Conservation (phyloP, 1,140 invertebrate species). For the Campoletis sonorensis region DNA sequence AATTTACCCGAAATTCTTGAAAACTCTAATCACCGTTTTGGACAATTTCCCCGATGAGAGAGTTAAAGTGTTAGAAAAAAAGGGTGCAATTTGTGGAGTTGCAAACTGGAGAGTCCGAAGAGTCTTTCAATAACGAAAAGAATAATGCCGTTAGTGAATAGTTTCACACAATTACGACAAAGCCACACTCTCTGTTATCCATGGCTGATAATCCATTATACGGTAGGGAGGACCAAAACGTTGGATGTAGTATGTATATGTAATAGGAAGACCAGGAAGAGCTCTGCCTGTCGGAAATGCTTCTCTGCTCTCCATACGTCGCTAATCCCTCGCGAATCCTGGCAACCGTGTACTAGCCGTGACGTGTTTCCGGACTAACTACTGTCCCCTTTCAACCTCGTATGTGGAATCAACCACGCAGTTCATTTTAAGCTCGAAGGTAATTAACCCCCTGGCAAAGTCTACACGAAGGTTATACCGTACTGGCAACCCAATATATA, state of each 20-base stretch:
- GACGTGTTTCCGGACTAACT: conserved; percentile 35
- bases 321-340: conserved; percentile 40
- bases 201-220: conserved; percentile 64
- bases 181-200: conserved; percentile 64
- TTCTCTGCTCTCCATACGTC: conserved; percentile 8
- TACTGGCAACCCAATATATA: not conserved
- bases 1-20: too few relatives aligned
- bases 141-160: conserved; percentile 11
- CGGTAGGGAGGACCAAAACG: not conserved
- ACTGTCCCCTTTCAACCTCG: not conserved
- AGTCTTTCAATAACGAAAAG: too few relatives aligned
- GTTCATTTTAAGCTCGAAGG: conserved; percentile 13
- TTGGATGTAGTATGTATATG: not conserved
- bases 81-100: too few relatives aligned
- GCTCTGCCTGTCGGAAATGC: conserved; percentile 14
- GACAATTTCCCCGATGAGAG: too few relatives aligned
- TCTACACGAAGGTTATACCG: not conserved
- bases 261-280: conserved; percentile 8
- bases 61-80: too few relatives aligned
- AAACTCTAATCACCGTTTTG: too few relatives aligned
- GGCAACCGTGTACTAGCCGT: conserved; percentile 9
- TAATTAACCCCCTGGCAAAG: conserved; percentile 18
- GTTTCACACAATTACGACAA: conserved; percentile 61
- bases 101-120: too few relatives aligned
- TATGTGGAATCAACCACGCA: conserved; percentile 19